Conservation (phyloP, 2,797 vertebrate species). For the Rhinella marina region DNA sequence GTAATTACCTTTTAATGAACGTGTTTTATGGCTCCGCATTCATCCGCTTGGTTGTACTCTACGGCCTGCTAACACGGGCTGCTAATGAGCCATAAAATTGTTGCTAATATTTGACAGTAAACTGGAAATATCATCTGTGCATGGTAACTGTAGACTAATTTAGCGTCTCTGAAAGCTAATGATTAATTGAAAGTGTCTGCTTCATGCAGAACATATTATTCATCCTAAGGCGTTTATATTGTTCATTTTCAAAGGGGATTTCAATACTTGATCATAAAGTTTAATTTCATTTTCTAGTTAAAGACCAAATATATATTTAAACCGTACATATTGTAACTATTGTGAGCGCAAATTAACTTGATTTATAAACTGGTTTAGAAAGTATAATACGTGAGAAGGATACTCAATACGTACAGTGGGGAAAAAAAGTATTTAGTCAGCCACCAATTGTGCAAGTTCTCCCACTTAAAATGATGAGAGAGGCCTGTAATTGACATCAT, state of each 20-base stretch:
- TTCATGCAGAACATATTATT: slow-evolving; percentile 28
- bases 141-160: slow-evolving; percentile 42
- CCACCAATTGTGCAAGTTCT: too few species aligned
- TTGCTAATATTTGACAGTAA: slow-evolving; percentile 53
- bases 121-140: slow-evolving; percentile 38
- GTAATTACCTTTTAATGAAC: slow-evolving; percentile 46
- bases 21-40: slow-evolving; percentile 25
- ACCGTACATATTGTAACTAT: neutral
- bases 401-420: neutral
- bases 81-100: slow-evolving; percentile 51
- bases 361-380: neutral
- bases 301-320: neutral
- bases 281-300: neutral
- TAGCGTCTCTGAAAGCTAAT: slow-evolving; percentile 47
- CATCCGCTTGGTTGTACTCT: slow-evolving; percentile 31
- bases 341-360: neutral
- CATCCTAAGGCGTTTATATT: slow-evolving; percentile 24
- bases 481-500: too few species aligned
- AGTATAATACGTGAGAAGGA: neutral
- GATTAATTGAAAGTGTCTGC: slow-evolving; percentile 38
- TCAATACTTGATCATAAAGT: slow-evolving; percentile 14
- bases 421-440: too few species aligned
- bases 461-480: too few species aligned
- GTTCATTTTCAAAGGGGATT: slow-evolving; percentile 9
- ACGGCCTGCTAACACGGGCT: slow-evolving; percentile 35